Percentiles rank a stretch among this genome's conserved stretches.
Conservation (phyloP, 2,797 vertebrate species). For the Kryptopterus vitreolus region DNA sequence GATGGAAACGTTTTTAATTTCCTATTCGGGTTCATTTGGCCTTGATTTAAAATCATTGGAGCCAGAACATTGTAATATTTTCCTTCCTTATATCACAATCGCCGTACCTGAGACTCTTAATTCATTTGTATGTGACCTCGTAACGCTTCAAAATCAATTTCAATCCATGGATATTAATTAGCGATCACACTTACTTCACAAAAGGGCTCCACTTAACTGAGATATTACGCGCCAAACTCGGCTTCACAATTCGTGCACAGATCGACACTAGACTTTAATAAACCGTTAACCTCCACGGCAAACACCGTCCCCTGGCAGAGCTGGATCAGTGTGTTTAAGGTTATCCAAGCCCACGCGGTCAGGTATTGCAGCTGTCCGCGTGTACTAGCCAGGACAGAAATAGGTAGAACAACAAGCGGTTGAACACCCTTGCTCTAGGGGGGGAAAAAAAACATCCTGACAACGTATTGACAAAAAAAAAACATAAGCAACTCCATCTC, state of each 20-base stretch:
- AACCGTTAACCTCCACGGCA: slow-evolving; percentile 4
- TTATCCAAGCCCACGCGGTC: slow-evolving; percentile 37
- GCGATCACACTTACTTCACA: slow-evolving; percentile 40
- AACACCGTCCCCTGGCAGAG: background rate
- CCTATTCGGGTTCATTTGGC: background rate
- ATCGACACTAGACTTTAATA: slow-evolving; percentile 12
- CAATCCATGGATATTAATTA: slow-evolving; percentile 10
- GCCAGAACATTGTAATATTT: background rate
- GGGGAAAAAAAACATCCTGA: slow-evolving; percentile 48
- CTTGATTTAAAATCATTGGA: background rate
- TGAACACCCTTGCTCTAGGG: slow-evolving; percentile 1
- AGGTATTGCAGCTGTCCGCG: slow-evolving; percentile 59
- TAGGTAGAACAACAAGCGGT: slow-evolving; percentile 45
- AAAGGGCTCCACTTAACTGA: background rate
- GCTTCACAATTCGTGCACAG: background rate
- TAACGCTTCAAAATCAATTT: slow-evolving; percentile 25
- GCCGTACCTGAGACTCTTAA: background rate
- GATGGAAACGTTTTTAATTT: background rate
- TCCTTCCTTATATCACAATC: background rate
- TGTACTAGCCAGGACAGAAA: slow-evolving; percentile 53
- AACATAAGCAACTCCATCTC: slow-evolving; percentile 24
- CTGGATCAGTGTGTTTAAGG: slow-evolving; percentile 18
- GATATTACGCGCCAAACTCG: background rate
- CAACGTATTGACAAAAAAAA: slow-evolving; percentile 48
- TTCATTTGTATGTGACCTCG: background rate